Percentiles rank a stretch among this genome's conserved stretches.
These are phyloP conservation scores for Psix sp. DNA, from an alignment of 1,140 invertebrate species.

Conservation along the genomic window DNA sequence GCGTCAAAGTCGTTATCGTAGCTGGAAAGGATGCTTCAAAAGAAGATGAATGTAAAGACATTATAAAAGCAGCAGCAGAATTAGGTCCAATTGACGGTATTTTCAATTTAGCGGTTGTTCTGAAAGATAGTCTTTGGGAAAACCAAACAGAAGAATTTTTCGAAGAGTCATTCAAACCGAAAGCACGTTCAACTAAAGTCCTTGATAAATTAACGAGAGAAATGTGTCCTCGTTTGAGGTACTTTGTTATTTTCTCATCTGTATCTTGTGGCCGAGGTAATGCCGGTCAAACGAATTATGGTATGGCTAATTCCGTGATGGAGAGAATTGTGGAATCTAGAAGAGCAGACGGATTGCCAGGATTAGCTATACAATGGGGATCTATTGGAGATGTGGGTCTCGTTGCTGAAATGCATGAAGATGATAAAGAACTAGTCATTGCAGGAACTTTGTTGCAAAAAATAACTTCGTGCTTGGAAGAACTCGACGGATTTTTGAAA, in stretches of 20 bases:
- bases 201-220: conserved; percentile 77
- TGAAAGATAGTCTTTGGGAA: conserved; percentile 76
- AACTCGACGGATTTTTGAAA: conserved; percentile 79
- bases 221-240: conserved; percentile 75
- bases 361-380: conserved; percentile 80
- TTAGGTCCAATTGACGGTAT: conserved; percentile 85
- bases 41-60: conserved; percentile 74
- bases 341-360: conserved; percentile 76
- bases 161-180: conserved; percentile 73
- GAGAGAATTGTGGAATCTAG: conserved; percentile 80
- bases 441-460: conserved; percentile 83
- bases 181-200: conserved; percentile 76
- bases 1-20: conserved; percentile 75
- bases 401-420: conserved; percentile 81
- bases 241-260: conserved; percentile 85
- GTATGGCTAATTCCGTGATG: conserved; percentile 80
- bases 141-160: conserved; percentile 78
- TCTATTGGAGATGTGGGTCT: conserved; percentile 79
- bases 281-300: conserved; percentile 88
- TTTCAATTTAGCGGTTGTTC: conserved; percentile 86
- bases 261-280: conserved; percentile 87
- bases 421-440: conserved; percentile 79
- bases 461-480: conserved; percentile 80
- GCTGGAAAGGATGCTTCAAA: conserved; percentile 75
- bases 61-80: conserved; percentile 79